Base-by-base conservation (phyloP, 2,113 vertebrate species). In the Osmerus mordax region DNA sequence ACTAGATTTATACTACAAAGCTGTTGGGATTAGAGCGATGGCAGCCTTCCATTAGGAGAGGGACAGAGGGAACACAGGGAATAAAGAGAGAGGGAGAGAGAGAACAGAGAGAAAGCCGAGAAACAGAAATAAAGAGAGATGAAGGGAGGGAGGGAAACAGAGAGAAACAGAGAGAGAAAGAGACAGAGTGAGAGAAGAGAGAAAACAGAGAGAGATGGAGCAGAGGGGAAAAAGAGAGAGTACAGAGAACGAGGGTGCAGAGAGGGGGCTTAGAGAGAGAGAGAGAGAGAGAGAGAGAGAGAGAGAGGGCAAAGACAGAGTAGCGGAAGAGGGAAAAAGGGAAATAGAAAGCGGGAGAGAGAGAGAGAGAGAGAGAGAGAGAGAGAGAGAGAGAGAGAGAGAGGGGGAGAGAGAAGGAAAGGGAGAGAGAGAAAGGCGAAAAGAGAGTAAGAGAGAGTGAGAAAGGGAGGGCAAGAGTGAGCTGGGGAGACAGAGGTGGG, bases 241-340 rank as follows among this genome's bases (percentile, higher is more conserved):
- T 74, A 82, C 75, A 85, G 83, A 83, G 82, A 74, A 65, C 83
- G 76, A 81, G 79, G 81, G 84, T 86, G 77, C 53, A 23, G 71
- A 12, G 80, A 84, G 23, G 52, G 68, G 73, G 80, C 32, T 36
- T 36, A 36, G 54, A 55, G 54, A 18, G 55, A 56, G 16, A 54
- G 23, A 23, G 23, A 23, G 23, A 2, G 55, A 56, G 16, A 54
- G 52, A 61, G 78, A 36, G 63, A 56, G 16, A 2, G 55, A 56
- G 16, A 54, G 52, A 61, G 78, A 36, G 63, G n/a, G 76, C 77
- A 61, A 55, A 21, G 73, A 51, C 78, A 56, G 67, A 18, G 59
- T 4, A 61, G 19, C 4, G 6, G 55, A 14, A 51, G 25, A 63
- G 23, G 15, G 25, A 63, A 28, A 25, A 28, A 32, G 61, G 28